phyloP scores from a whole-genome alignment of 1,140 invertebrate genomes.

The Melipona quadrifasciata region DNA sequence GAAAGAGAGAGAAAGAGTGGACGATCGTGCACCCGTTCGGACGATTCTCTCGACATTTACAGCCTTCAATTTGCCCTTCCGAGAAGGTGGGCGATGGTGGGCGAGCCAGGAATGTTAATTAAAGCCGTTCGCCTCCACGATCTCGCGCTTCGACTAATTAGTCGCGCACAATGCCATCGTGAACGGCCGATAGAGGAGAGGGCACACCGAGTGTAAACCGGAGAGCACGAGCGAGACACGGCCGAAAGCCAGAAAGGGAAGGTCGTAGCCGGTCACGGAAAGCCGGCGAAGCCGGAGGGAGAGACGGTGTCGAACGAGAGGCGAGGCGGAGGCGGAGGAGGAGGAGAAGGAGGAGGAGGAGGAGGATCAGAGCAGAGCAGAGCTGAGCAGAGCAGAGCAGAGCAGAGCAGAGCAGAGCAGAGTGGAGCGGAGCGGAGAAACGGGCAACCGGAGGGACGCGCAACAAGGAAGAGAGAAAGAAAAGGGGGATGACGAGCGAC shows the following conservation, averaged over 20 bases:
- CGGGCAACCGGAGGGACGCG: not conserved
- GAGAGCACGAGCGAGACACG: slow-evolving; percentile 40
- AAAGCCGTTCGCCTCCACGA: slow-evolving; percentile 80
- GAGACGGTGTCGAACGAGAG: not conserved
- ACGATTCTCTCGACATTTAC: slow-evolving; percentile 76
- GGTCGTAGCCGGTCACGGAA: slow-evolving; percentile 28
- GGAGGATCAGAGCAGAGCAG: too few species aligned
- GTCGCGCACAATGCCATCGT: slow-evolving; percentile 78
- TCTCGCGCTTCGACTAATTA: slow-evolving; percentile 81
- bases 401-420: too few species aligned
- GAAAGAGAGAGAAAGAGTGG: not conserved
- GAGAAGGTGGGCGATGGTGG: slow-evolving; percentile 73
- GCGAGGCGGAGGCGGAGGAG: too few species aligned
- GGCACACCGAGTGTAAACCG: slow-evolving; percentile 31
- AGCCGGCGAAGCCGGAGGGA: slow-evolving; percentile 5
- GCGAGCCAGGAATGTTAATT: slow-evolving; percentile 81
- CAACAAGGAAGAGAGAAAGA: not conserved
- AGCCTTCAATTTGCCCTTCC: slow-evolving; percentile 79
- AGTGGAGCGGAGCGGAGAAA: not conserved
- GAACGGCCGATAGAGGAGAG: slow-evolving; percentile 62
- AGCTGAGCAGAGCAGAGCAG: too few species aligned
- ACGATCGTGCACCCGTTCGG: slow-evolving; percentile 59
- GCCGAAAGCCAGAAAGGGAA: not conserved
- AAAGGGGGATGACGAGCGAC: not conserved
- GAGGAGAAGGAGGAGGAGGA: not conserved